Percentiles rank a stretch among this genome's conserved stretches.
Evolutionary conservation across 2,888 invertebrate genomes (phyloP).

Genomic region (Drosophila nr. fundita): DNA sequence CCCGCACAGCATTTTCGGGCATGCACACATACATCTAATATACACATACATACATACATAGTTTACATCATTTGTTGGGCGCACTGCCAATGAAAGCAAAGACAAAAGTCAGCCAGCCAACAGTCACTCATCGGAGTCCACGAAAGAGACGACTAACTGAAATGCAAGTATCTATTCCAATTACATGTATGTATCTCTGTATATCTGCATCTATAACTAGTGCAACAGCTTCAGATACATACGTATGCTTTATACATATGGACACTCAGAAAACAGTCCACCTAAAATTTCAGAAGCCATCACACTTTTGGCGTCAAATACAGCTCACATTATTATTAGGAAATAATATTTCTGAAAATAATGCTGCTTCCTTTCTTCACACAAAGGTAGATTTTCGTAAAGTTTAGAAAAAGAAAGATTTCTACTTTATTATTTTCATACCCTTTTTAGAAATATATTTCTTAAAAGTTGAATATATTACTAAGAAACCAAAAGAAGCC

Average conservation of each 20-base stretch:
- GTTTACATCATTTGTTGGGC: constrained; percentile 72
- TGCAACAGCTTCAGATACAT: constrained; percentile 1
- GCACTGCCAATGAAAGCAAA: constrained; percentile 72
- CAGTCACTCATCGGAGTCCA: constrained; percentile 66
- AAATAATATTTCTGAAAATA: neutral
- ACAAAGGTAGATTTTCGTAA: constrained; percentile 6
- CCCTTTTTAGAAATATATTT: neutral
- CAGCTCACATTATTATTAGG: neutral
- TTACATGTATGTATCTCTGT: constrained; percentile 10
- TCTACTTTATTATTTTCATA: neutral
- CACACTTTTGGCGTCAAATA: neutral
- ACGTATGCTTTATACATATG: no score
- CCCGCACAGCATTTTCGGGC: constrained; percentile 57
- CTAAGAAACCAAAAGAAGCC: neutral
- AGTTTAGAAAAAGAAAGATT: neutral
- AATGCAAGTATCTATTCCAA: constrained; percentile 55
- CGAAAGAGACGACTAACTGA: constrained; percentile 53
- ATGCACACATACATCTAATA: constrained; percentile 30
- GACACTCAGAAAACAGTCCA: neutral
- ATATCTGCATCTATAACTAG: constrained; percentile 7
- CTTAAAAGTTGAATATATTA: neutral
- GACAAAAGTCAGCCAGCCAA: constrained; percentile 57
- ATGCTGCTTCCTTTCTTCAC: neutral
- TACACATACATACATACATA: constrained; percentile 18
- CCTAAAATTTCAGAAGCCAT: neutral